Evolutionary conservation across 2,113 vertebrate species (phyloP), one percentile per base, ranked within the genome.

Genomic region (Sminthopsis crassicaudata): DNA sequence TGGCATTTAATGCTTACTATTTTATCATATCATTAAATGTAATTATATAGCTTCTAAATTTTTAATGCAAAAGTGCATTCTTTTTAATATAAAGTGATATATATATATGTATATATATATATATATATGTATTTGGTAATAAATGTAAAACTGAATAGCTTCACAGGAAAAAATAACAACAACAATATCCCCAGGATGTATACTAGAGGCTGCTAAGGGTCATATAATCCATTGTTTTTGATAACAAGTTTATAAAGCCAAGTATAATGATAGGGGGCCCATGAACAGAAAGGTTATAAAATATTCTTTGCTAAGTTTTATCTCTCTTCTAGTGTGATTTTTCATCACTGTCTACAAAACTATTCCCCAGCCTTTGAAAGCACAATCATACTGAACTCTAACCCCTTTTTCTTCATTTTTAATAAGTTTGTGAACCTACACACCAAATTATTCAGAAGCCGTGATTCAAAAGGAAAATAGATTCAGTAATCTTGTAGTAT

Each of bases 1-100:
- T 89, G 96, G 27, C 46, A 94, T 30, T 96, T 93, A 76, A 94
- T 94, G 30, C 94, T 50, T 92, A 94, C 92, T 94, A 94, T 57
- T 22, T 94, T 23, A 92, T 53, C 8, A 92, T 26, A 88, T 12
- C 92, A 5, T 84, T 96, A 25, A 14, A 90, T 94, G 94, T 93
- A 95, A 93, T 90, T 60, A 53, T 48, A 92, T 0, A n/a, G 84
- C 23, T 93, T 5, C 12, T 91, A 91, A 88, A 1, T 91, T 51
- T 50, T 95, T 11, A 2, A 52, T 27, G 50, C 30, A 26, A 53
- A 55, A 95, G 54, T 22, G 4, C 50, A 26, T 95, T 89, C 54
- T 93, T 84, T 95, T 92, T 89, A 92, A 91, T 51, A 51, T 51
- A 91, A 94, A 91, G 2, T 0, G 22, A 5, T 25, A 24, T 60